phyloP scores from a whole-genome alignment of 2,797 vertebrate species.

The Ciconia nigra region DNA sequence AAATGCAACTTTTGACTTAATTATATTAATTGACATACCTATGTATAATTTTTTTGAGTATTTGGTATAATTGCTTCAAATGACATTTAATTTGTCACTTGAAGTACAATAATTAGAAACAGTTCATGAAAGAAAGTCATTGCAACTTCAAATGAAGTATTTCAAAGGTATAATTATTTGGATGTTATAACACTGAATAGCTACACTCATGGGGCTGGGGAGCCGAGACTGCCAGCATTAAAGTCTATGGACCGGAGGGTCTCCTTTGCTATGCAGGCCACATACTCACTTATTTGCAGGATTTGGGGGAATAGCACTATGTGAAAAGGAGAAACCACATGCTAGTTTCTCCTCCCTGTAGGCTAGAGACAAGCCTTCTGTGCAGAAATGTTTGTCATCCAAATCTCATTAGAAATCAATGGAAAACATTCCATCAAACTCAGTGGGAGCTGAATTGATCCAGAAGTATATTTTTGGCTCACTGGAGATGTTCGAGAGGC shows the following conservation, averaged over 20 bases:
- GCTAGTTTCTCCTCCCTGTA: not conserved
- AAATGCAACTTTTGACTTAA: constrained; percentile 67
- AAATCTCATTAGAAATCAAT: constrained; percentile 40
- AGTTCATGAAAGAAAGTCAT: constrained; percentile 73
- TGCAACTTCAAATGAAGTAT: constrained; percentile 70
- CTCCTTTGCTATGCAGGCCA: not conserved
- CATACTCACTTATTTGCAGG: not conserved
- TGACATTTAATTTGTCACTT: constrained; percentile 78
- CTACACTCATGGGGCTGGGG: not conserved
- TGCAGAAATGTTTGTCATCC: constrained; percentile 11
- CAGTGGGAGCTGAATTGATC: constrained; percentile 16
- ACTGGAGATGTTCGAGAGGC: not conserved
- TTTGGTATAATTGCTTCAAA: constrained; percentile 76
- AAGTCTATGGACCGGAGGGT: not conserved
- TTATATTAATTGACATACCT: constrained; percentile 74
- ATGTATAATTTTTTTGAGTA: constrained; percentile 70
- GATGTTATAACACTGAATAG: constrained; percentile 49
- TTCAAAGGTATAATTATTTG: constrained; percentile 74
- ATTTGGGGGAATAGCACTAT: not conserved
- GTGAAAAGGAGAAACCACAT: not conserved
- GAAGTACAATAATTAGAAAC: constrained; percentile 76
- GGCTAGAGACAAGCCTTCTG: not conserved
- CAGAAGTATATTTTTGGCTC: not conserved
- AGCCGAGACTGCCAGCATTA: not conserved
- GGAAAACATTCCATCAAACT: constrained; percentile 10